Evolutionary conservation across 1,140 invertebrate genomes (phyloP).

Genomic region (Diabrotica undecimpunctata): DNA sequence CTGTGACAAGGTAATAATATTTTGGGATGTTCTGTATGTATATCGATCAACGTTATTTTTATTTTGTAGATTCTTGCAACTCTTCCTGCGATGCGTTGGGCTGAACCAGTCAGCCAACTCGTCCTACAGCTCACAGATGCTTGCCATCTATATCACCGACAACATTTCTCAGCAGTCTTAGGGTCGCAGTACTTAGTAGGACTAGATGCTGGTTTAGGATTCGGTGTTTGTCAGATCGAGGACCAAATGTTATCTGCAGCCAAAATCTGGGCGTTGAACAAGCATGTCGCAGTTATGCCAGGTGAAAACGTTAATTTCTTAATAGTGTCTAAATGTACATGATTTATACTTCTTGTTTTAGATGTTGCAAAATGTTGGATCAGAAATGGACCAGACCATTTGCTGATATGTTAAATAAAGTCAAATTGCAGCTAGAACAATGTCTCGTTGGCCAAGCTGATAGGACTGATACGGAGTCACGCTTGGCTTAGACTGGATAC

Average conservation of each 20-base stretch:
- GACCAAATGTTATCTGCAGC: constrained; percentile 62
- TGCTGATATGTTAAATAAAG: constrained; percentile 42
- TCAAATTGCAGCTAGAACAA: constrained; percentile 56
- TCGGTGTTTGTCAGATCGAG: constrained; percentile 65
- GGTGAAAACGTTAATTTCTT: constrained; percentile 23
- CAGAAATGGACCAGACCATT: constrained; percentile 36
- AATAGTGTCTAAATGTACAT: constrained; percentile 34
- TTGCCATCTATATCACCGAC: constrained; percentile 55
- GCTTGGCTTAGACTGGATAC: constrained; percentile 64
- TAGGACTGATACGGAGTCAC: constrained; percentile 57
- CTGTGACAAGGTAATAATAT: constrained; percentile 55
- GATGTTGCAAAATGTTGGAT: constrained; percentile 41
- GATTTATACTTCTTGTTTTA: constrained; percentile 4
- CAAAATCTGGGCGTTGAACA: constrained; percentile 64
- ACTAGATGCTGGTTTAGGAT: constrained; percentile 61
- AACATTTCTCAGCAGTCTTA: constrained; percentile 63
- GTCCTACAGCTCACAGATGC: constrained; percentile 65
- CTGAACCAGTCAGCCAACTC: constrained; percentile 63
- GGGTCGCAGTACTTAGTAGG: constrained; percentile 61
- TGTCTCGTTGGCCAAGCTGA: constrained; percentile 60
- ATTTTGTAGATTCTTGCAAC: constrained; percentile 54
- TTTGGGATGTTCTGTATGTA: too few relatives aligned
- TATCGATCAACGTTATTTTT: too few relatives aligned
- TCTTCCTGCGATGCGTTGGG: constrained; percentile 68
- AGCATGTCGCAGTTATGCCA: constrained; percentile 65